Percentiles rank a stretch among this genome's conserved stretches.
Evolutionary conservation across 2,797 vertebrate species (phyloP).

Genomic region (Cyprinodon diabolis): DNA sequence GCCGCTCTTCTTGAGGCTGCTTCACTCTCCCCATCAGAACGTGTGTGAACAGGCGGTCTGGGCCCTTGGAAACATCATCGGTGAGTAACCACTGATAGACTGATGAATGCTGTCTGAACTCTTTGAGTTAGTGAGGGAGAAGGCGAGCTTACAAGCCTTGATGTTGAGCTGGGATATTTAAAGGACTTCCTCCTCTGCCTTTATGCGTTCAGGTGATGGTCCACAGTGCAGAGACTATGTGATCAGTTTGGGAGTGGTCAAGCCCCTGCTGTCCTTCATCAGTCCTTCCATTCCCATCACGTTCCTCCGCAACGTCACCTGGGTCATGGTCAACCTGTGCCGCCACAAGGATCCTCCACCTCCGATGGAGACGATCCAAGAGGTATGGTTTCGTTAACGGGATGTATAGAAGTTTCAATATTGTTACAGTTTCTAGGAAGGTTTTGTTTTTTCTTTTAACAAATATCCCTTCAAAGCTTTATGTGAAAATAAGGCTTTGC

Average conservation of each 20-base stretch:
- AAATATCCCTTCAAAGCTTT: background rate
- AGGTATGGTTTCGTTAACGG: constrained; percentile 71
- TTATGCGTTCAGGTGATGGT: constrained; percentile 87
- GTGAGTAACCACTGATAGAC: constrained; percentile 75
- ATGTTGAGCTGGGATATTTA: background rate
- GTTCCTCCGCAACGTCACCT: constrained; percentile 99
- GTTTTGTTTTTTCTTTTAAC: background rate
- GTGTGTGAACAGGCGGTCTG: constrained; percentile 99
- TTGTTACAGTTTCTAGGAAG: background rate
- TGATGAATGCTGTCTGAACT: background rate
- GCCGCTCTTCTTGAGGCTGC: constrained; percentile 94
- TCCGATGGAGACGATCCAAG: constrained; percentile 99
- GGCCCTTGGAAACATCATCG: constrained; percentile 99
- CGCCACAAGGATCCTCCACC: constrained; percentile 99
- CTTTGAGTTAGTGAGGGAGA: background rate
- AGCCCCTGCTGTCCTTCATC: constrained; percentile 97
- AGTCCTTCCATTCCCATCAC: constrained; percentile 99
- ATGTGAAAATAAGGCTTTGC: background rate
- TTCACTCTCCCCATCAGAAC: constrained; percentile 97
- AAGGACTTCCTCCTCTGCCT: background rate
- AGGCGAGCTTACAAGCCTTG: background rate
- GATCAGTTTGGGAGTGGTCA: constrained; percentile 97
- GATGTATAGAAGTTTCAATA: too few relatives aligned
- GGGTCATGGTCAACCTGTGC: constrained; percentile 99
- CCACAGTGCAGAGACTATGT: constrained; percentile 99